Evolutionary conservation across 1,140 invertebrate genomes (phyloP).

Genomic region (Brachionus calyciflorus): DNA sequence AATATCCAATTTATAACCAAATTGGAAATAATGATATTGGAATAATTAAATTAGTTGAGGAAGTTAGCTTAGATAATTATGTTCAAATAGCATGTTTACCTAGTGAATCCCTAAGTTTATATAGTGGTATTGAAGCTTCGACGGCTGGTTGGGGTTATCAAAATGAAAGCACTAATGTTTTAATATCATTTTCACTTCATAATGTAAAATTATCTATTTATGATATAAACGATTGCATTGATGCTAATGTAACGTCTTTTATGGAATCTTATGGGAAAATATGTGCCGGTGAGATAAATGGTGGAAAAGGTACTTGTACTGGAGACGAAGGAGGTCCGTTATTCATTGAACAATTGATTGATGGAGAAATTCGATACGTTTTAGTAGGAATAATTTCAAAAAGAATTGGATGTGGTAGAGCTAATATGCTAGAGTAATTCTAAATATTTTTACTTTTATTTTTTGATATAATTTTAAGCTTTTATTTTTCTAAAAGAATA

Average conservation of each 20-base stretch:
- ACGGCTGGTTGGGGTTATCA: conserved; percentile 11
- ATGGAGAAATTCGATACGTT: not conserved
- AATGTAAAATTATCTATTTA: not conserved
- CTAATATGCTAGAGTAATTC: not conserved
- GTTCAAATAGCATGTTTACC: conserved; percentile 39
- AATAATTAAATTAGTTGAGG: not conserved
- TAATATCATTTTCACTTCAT: not conserved
- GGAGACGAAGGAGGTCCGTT: conserved; percentile 10
- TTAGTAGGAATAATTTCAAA: not conserved
- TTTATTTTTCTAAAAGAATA: too few species aligned
- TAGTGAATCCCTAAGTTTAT: not conserved
- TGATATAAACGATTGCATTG: not conserved
- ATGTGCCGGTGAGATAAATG: not conserved
- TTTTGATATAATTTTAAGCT: too few species aligned
- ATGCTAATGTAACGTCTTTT: not conserved
- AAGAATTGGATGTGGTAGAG: not conserved
- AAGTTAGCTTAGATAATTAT: not conserved
- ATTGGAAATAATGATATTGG: conserved; percentile 2
- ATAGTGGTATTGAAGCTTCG: not conserved
- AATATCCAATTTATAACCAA: not conserved
- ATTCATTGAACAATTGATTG: not conserved
- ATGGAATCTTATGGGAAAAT: conserved; percentile 4
- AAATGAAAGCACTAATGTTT: not conserved
- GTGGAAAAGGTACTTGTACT: not conserved
- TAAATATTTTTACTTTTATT: too few species aligned